Evolutionary conservation across 2,113 vertebrate genomes (phyloP).

Genomic region (Barbus barbus): DNA sequence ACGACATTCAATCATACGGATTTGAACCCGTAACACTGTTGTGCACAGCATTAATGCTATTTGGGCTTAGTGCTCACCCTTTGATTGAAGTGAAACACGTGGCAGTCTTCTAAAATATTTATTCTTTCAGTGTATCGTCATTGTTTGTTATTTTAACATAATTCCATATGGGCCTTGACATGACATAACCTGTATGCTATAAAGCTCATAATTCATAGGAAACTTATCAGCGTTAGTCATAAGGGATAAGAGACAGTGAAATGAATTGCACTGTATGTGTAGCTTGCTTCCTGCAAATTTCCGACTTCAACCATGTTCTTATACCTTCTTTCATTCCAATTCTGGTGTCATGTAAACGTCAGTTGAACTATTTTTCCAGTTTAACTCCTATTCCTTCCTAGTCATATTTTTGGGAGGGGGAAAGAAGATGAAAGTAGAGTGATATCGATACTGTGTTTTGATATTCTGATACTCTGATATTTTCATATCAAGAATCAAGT

Average conservation of each 20-base stretch:
- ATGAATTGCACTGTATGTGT: not conserved
- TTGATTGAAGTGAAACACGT: slow-evolving; percentile 9
- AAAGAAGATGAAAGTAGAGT: not conserved
- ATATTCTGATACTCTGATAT: slow-evolving; percentile 12
- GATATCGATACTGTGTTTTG: not conserved
- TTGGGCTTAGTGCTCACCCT: slow-evolving; percentile 1
- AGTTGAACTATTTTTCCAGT: not conserved
- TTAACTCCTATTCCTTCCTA: not conserved
- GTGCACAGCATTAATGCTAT: slow-evolving; percentile 22
- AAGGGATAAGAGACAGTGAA: not conserved
- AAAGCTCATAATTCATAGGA: not conserved
- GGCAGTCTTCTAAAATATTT: not conserved
- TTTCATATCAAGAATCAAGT: slow-evolving; percentile 26
- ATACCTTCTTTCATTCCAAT: not conserved
- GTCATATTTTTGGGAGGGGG: not conserved
- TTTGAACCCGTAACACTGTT: slow-evolving; percentile 29
- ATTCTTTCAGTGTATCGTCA: not conserved
- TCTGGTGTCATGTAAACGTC: not conserved
- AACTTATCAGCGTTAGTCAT: not conserved
- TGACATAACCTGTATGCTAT: not conserved
- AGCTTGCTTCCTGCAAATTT: not conserved
- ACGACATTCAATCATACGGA: slow-evolving; percentile 19
- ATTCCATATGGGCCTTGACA: not conserved
- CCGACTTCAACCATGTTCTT: not conserved
- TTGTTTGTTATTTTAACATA: not conserved